Base-by-base conservation (phyloP, 2,888 invertebrate species). In the Cheilosia soror region DNA sequence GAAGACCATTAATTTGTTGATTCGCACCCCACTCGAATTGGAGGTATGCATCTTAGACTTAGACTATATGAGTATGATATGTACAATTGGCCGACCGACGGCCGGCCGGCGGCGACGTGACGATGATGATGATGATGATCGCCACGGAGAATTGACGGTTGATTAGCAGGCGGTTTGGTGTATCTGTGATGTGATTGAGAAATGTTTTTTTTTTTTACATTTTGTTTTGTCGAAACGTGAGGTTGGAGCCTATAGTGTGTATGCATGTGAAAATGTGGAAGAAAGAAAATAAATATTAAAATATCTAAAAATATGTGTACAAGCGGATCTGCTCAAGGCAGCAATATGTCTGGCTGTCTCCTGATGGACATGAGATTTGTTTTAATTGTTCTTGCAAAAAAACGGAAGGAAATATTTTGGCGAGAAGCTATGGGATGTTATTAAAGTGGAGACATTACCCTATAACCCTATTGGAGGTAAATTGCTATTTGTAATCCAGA, bases 1-100 rank as follows among this genome's bases (percentile, higher is more conserved):
- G 71, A 49, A 77, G 47, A 55, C 69, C 57, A 85, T 80, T 76
- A 65, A 84, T 84, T 80, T 75, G 84, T 71, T 80, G 75, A 80
- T 75, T 79, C 65, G 73, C 69, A 73, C 62, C 55, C 42, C 31
- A 69, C 51, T 57, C 42, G 63, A 75, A 75, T 66, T 58, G 51
- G 58, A 71, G 31, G 60, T 58, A 37, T 37, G 57, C 75, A 68
- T 44, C 44, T 44, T 11, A 11, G 44, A 44, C 44, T 44, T 11
- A 11, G 44, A 44, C 62, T 51, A 40, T 25, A 40, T 15, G 47
- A 51, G 11, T 15, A n/a, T 15, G 47, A 20, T 49, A 44, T 47
- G 44, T 7, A 37, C 44, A 53, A 55, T 13, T 53, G 58, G 47
- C 47, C 20, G 40, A n/a, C 44, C 29, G 47, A 55, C 20, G 40